phyloP scores from a whole-genome alignment of 2,113 vertebrate genomes.

The Herpetotheres cachinnans region DNA sequence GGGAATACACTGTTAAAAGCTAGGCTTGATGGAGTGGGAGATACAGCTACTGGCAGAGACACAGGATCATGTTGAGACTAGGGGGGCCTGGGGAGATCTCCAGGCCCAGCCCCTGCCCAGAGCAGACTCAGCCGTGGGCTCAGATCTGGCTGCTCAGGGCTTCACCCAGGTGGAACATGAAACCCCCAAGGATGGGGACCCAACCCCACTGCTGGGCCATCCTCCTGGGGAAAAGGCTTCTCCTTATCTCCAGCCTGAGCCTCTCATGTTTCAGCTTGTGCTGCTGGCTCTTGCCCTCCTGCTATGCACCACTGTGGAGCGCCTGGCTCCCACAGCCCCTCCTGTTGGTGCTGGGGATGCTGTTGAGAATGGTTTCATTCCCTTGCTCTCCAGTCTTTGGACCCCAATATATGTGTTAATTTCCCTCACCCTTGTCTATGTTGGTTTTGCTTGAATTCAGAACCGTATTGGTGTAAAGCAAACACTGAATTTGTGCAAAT shows the following conservation, averaged over 20 bases:
- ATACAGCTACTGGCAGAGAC: not conserved
- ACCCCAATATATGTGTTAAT: not conserved
- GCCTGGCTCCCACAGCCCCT: fast-evolving
- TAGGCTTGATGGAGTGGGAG: not conserved
- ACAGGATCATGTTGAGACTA: not conserved
- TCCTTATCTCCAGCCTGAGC: not conserved
- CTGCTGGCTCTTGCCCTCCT: fast-evolving
- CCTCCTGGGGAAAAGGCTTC: not conserved
- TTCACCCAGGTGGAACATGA: not conserved
- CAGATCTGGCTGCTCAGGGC: not conserved
- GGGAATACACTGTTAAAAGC: not conserved
- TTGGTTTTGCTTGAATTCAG: not conserved
- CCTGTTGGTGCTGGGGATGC: fast-evolving
- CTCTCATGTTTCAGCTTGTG: not conserved
- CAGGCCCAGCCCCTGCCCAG: not conserved
- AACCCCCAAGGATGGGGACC: not conserved
- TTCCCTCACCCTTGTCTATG: not conserved
- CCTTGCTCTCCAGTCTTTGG: not conserved
- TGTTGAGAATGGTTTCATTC: not conserved
- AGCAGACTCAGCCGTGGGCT: not conserved
- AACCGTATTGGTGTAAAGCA: not conserved
- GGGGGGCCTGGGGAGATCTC: too few species aligned
- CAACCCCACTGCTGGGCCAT: not conserved
- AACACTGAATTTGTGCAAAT: not conserved
- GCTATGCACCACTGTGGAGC: fast-evolving